Conservation (phyloP, 2,113 vertebrate genomes). For the Channa maculata region DNA sequence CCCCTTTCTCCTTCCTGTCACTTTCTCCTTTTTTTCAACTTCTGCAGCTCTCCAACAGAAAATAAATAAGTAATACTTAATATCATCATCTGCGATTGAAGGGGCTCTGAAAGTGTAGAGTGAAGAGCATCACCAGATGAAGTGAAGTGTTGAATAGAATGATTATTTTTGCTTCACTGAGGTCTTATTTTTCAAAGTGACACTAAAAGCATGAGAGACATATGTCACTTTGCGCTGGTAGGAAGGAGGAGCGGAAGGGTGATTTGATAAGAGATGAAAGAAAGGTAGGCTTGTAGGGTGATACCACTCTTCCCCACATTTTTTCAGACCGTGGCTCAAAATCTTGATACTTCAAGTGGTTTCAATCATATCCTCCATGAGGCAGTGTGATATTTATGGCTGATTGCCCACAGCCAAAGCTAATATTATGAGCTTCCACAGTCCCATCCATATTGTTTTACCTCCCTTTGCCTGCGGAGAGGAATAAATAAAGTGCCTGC, state of each 20-base stretch:
- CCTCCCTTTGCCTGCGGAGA: slow-evolving; percentile 83
- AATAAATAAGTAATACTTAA: slow-evolving; percentile 82
- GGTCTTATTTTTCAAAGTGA: slow-evolving; percentile 83
- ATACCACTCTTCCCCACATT: slow-evolving; percentile 27
- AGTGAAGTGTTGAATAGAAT: slow-evolving; percentile 80
- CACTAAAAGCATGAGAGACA: slow-evolving; percentile 83
- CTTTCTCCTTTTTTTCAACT: slow-evolving; percentile 55
- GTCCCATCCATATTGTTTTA: slow-evolving; percentile 84
- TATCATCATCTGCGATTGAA: slow-evolving; percentile 76
- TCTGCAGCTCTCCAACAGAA: slow-evolving; percentile 51
- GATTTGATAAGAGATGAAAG: slow-evolving; percentile 78
- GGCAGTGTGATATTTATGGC: slow-evolving; percentile 77
- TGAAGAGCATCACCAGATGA: slow-evolving; percentile 68
- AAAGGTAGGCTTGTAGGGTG: slow-evolving; percentile 39
- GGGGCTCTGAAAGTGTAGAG: slow-evolving; percentile 65
- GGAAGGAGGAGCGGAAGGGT: slow-evolving; percentile 59
- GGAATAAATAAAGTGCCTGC: slow-evolving; percentile 87
- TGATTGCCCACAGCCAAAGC: slow-evolving; percentile 77
- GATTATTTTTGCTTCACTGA: slow-evolving; percentile 83
- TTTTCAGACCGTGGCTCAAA: slow-evolving; percentile 65
- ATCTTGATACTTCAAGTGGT: slow-evolving; percentile 61
- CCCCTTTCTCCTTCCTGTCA: slow-evolving; percentile 53
- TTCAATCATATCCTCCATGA: slow-evolving; percentile 63
- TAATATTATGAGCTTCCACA: slow-evolving; percentile 75
- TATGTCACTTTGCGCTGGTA: slow-evolving; percentile 71